Base-by-base conservation (phyloP, 2,113 vertebrate species). In the Delphinapterus leucas region DNA sequence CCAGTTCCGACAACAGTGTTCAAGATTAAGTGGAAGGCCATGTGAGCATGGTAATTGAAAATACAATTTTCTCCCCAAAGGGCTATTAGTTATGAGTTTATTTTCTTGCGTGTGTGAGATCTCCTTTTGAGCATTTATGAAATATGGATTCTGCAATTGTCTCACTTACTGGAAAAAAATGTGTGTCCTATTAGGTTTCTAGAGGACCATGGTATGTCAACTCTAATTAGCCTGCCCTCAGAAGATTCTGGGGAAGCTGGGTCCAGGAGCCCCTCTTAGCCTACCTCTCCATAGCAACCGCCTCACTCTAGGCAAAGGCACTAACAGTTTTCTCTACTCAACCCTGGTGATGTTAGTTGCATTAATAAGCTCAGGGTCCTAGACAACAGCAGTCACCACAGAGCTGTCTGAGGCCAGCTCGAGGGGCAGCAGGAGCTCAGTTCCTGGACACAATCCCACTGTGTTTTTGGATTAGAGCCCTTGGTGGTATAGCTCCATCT, bases 1-100 rank as follows among this genome's bases (percentile, higher is more conserved):
- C 97, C 96, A 98, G 89, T 96, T 97, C 96, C 31, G 67, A 96
- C 96, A 93, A 92, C 65, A 95, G 93, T 41, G 38, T 94, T 95
- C 92, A 93, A 95, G 92, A 96, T 88, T 92, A 96, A 97, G 74
- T 96, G 38, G 89, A 95, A 98, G 92, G 81, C 41, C 86, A 77
- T 95, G 84, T 92, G 95, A 93, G 58, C 44, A 2, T 67, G 65
- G 95, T 94, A 86, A 97, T n/a, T 97, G 95, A 96, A 98, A 97
- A 81, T 95, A 90, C 31, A 92, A 47, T 80, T 55, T 10, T 3
- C 9, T 55, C 77, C n/a, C 23, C 36, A 49, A 79, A 94, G 96
- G 83, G 31, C 74, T 96, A 44, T 88, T 71, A 89, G 95, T 96
- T 96, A 88, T 49, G 41, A 90, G 41, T 90, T 96, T 96, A 92